These are phyloP conservation scores for Coptotermes formosanus DNA, from an alignment of 1,140 invertebrate genomes.

Conservation along the genomic window DNA sequence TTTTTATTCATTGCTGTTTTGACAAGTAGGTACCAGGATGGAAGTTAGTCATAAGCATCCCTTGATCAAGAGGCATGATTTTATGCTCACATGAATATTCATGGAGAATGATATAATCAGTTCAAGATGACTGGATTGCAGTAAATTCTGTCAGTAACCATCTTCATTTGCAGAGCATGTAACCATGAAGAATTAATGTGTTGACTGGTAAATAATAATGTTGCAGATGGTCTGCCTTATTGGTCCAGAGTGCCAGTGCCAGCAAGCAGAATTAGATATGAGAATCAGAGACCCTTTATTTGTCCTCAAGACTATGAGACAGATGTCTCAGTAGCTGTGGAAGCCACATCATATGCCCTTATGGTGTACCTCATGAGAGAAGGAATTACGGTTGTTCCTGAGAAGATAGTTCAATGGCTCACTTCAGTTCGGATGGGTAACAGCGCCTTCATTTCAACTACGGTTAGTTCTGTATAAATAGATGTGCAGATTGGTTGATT, in stretches of 20 bases:
- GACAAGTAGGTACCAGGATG: too few relatives aligned
- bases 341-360: slow-evolving; percentile 60
- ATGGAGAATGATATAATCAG: too few relatives aligned
- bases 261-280: slow-evolving; percentile 46
- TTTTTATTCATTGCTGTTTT: too few relatives aligned
- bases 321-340: slow-evolving; percentile 52
- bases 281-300: slow-evolving; percentile 53
- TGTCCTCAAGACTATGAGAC: slow-evolving; percentile 47
- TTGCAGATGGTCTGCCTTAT: slow-evolving; percentile 52
- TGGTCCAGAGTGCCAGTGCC: slow-evolving; percentile 49
- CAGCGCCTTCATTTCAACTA: slow-evolving; percentile 57
- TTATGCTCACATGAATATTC: too few relatives aligned
- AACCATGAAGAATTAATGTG: background rate
- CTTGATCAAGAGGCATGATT: too few relatives aligned
- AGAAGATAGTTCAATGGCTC: slow-evolving; percentile 59
- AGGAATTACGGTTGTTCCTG: slow-evolving; percentile 46
- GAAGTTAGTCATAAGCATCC: too few relatives aligned
- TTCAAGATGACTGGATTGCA: too few relatives aligned
- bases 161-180: background rate
- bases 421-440: slow-evolving; percentile 57
- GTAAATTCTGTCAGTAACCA: background rate
- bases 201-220: background rate
- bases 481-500: too few relatives aligned
- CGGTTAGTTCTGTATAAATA: slow-evolving; percentile 44
- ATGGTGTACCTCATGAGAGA: slow-evolving; percentile 52